Conservation (phyloP, 2,113 vertebrate species). For the Natator depressus region DNA sequence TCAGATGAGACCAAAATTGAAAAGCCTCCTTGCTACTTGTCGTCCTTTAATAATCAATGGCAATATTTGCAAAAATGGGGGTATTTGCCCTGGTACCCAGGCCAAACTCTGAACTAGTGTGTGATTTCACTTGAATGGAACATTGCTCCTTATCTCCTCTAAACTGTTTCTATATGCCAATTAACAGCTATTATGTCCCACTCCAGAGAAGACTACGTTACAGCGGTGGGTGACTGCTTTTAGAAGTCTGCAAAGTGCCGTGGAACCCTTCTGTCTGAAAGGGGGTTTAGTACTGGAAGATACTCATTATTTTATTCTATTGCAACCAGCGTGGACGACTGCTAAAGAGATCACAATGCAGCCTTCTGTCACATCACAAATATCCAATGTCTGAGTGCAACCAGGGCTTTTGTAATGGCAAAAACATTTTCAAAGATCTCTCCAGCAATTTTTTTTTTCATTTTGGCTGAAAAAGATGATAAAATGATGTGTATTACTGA, state of each 20-base stretch:
- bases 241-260: not conserved
- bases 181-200: not conserved
- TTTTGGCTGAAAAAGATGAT: not conserved
- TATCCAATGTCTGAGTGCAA: not conserved
- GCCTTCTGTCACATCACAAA: not conserved
- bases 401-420: not conserved
- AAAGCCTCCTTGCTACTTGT: not conserved
- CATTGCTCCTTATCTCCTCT: not conserved
- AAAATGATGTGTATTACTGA: not conserved
- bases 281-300: conserved; percentile 13
- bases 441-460: not conserved
- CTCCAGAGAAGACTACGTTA: not conserved
- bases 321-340: not conserved
- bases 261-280: conserved; percentile 12
- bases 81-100: not conserved
- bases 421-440: not conserved
- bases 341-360: conserved; percentile 5
- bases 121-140: not conserved
- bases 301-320: not conserved
- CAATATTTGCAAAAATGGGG: not conserved
- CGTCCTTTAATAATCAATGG: not conserved
- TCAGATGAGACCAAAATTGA: not conserved
- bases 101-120: not conserved
- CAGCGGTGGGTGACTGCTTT: not conserved
- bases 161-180: not conserved